phyloP scores from a whole-genome alignment of 2,797 vertebrate genomes.

The Spatula clypeata region DNA sequence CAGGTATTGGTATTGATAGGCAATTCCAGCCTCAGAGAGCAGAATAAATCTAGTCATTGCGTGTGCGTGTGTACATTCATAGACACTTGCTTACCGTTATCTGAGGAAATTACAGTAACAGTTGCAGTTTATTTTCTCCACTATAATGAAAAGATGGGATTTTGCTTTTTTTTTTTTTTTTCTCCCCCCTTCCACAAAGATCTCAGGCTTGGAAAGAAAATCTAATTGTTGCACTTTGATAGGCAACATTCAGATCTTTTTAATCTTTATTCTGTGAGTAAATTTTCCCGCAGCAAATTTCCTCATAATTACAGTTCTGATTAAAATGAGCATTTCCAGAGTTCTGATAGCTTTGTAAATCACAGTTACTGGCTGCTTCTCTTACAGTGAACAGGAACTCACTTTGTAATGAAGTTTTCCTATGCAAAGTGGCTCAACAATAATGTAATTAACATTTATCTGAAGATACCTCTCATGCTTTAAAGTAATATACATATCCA shows the following conservation, averaged over 20 bases:
- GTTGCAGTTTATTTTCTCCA: not conserved
- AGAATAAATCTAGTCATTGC: not conserved
- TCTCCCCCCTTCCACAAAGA: not conserved
- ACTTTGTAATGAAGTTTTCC: slow-evolving; percentile 31
- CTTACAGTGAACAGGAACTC: slow-evolving; percentile 13
- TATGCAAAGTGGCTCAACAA: not conserved
- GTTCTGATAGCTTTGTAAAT: slow-evolving; percentile 61
- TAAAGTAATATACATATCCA: not conserved
- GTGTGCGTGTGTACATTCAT: not conserved
- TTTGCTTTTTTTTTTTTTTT: not conserved
- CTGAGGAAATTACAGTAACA: not conserved
- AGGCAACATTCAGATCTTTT: slow-evolving; percentile 32
- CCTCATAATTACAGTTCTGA: slow-evolving; percentile 58
- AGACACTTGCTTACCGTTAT: not conserved
- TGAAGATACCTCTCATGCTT: not conserved
- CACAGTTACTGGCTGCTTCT: slow-evolving; percentile 2
- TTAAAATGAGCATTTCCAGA: slow-evolving; percentile 46
- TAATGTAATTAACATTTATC: slow-evolving; percentile 35
- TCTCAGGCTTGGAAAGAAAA: not conserved
- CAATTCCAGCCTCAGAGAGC: not conserved
- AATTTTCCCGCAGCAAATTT: slow-evolving; percentile 57
- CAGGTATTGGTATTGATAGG: not conserved
- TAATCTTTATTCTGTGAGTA: slow-evolving; percentile 56
- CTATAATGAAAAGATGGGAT: not conserved
- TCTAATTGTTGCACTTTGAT: slow-evolving; percentile 4